Evolutionary conservation across 2,113 vertebrate species (phyloP).

Genomic region (Brachyistius frenatus): DNA sequence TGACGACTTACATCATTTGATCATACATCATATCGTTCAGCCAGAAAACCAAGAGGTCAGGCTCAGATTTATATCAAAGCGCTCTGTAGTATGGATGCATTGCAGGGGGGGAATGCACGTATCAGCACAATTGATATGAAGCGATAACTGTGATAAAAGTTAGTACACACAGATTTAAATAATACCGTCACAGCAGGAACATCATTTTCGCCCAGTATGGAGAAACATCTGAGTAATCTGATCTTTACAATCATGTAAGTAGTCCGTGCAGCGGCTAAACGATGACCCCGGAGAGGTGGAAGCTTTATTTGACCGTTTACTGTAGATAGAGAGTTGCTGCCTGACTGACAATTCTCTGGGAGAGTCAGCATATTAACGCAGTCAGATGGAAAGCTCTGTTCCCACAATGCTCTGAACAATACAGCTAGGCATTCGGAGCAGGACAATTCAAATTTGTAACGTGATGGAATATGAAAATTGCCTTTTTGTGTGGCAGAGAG

Average conservation of each 20-base stretch:
- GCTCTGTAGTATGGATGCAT: conserved; percentile 8
- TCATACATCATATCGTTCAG: conserved; percentile 47
- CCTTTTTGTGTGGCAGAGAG: conserved; percentile 64
- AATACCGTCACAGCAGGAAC: conserved; percentile 39
- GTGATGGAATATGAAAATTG: conserved; percentile 67
- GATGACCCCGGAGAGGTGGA: conserved; percentile 49
- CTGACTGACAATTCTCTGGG: conserved; percentile 64
- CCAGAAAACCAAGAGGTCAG: conserved; percentile 17
- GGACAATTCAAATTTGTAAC: conserved; percentile 66
- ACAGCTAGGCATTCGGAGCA: conserved; percentile 49
- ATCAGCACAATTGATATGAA: conserved; percentile 36
- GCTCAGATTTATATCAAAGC: conserved; percentile 29
- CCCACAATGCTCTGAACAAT: conserved; percentile 58
- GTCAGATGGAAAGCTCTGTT: conserved; percentile 56
- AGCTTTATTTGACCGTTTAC: conserved; percentile 66
- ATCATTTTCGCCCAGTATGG: conserved; percentile 50
- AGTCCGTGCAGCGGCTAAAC: conserved; percentile 44
- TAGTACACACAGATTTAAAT: conserved; percentile 50
- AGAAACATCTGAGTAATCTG: conserved; percentile 60
- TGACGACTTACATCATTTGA: conserved; percentile 44
- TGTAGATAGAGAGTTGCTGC: conserved; percentile 53
- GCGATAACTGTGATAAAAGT: conserved; percentile 36
- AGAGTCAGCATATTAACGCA: conserved; percentile 60
- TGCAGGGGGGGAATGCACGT: conserved; percentile 31
- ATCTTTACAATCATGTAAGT: conserved; percentile 58